These are phyloP conservation scores for Malurus leucopterus DNA, from an alignment of 2,797 vertebrate species.

Conservation along the genomic window DNA sequence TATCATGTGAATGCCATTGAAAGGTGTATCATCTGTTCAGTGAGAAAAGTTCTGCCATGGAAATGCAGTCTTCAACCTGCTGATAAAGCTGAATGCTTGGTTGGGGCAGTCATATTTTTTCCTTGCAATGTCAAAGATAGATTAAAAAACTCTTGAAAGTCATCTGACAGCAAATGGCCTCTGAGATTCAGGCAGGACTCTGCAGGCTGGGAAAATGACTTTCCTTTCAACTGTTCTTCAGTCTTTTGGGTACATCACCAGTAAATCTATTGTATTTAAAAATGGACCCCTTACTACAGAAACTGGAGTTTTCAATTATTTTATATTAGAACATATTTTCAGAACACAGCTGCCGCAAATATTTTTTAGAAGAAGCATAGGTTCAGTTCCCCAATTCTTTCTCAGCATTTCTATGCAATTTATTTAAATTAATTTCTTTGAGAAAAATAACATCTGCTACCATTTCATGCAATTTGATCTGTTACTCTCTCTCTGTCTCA, in stretches of 20 bases:
- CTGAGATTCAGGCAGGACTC: not conserved
- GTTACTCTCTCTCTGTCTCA: slow-evolving; percentile 5
- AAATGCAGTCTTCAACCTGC: not conserved
- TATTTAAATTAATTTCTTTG: slow-evolving; percentile 39
- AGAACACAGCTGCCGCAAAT: not conserved
- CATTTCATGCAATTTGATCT: not conserved
- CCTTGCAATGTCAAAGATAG: not conserved
- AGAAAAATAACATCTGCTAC: slow-evolving; percentile 47
- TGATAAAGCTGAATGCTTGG: slow-evolving; percentile 8
- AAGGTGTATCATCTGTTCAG: not conserved
- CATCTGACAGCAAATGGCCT: not conserved
- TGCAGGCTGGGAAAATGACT: not conserved
- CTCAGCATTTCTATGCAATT: slow-evolving; percentile 3
- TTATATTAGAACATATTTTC: not conserved
- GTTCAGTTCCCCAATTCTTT: not conserved
- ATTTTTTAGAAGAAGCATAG: slow-evolving; percentile 26
- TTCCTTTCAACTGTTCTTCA: not conserved
- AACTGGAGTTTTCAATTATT: not conserved
- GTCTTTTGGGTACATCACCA: not conserved
- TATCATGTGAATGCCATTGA: not conserved
- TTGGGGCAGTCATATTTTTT: not conserved
- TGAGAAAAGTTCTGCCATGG: not conserved
- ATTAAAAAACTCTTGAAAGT: slow-evolving; percentile 16
- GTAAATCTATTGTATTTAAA: not conserved
- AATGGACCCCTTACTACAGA: not conserved